Conservation (phyloP, 2,113 vertebrate genomes). For the Falco punctatus region DNA sequence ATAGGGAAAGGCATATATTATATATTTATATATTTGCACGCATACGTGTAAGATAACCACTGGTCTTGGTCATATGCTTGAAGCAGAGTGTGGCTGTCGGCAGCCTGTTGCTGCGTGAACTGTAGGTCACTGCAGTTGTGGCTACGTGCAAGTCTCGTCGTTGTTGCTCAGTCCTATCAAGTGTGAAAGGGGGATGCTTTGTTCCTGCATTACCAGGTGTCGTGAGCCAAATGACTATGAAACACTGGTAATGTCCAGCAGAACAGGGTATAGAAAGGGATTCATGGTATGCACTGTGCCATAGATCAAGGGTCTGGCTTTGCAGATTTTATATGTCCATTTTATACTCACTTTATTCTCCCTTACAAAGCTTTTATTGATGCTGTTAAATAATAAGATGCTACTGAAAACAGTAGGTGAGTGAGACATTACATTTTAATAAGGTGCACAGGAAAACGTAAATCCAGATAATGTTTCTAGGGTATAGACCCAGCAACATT, state of each 20-base stretch:
- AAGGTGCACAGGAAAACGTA: background rate
- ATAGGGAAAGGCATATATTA: background rate
- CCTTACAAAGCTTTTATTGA: background rate
- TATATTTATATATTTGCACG: background rate
- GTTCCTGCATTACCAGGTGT: background rate
- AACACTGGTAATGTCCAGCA: background rate
- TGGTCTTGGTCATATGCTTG: background rate
- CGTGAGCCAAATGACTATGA: background rate
- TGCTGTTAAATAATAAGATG: background rate
- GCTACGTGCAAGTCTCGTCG: background rate
- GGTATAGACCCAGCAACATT: background rate
- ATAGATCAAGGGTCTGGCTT: background rate
- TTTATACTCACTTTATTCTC: background rate
- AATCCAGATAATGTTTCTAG: background rate
- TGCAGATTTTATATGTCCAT: accelerated
- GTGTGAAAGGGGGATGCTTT: background rate
- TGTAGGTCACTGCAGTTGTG: accelerated
- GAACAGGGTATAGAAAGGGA: background rate
- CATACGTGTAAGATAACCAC: accelerated
- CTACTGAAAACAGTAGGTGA: background rate
- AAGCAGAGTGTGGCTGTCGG: background rate
- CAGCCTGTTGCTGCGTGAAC: background rate
- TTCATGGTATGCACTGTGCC: accelerated
- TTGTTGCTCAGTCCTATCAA: background rate
- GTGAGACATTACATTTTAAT: background rate